These are phyloP conservation scores for Calvadosia cruxmelitensis DNA, from an alignment of 30 jellyfish, hydroid and myxozoan species.

Conservation along the genomic window DNA sequence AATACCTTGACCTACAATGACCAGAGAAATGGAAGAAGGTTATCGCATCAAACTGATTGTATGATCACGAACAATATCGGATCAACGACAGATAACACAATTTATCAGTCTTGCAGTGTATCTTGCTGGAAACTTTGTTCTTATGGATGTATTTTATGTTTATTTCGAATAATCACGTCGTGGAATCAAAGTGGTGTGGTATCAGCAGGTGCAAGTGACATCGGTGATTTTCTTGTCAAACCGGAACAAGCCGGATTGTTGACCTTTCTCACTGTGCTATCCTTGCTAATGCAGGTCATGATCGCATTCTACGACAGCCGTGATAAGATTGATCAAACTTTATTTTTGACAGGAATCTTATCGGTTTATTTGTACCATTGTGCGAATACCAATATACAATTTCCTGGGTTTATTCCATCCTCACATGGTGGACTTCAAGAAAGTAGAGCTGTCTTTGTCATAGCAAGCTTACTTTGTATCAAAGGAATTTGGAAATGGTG, in stretches of 20 bases:
- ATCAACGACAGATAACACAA: background rate
- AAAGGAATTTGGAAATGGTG: background rate
- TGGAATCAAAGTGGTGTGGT: conserved; percentile 90
- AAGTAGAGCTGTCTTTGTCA: background rate
- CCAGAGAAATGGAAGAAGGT: too few species aligned
- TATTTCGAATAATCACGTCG: conserved; percentile 16
- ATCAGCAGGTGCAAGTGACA: conserved; percentile 33
- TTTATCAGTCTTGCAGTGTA: background rate
- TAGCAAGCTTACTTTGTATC: background rate
- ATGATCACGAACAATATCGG: too few species aligned
- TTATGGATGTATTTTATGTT: too few species aligned
- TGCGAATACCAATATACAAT: background rate
- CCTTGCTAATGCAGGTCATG: background rate
- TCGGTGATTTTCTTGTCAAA: conserved; percentile 8
- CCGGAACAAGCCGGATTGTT: background rate
- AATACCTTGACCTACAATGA: too few species aligned
- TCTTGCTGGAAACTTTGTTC: too few species aligned
- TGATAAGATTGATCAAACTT: background rate
- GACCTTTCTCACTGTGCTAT: background rate
- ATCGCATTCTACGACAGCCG: background rate
- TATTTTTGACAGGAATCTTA: background rate
- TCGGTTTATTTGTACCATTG: background rate
- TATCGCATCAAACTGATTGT: too few species aligned
- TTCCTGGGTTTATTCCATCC: background rate
- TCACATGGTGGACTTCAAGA: background rate